phyloP scores from a whole-genome alignment of 2,888 invertebrate genomes.

The Synanthedon andrenaeformis region DNA sequence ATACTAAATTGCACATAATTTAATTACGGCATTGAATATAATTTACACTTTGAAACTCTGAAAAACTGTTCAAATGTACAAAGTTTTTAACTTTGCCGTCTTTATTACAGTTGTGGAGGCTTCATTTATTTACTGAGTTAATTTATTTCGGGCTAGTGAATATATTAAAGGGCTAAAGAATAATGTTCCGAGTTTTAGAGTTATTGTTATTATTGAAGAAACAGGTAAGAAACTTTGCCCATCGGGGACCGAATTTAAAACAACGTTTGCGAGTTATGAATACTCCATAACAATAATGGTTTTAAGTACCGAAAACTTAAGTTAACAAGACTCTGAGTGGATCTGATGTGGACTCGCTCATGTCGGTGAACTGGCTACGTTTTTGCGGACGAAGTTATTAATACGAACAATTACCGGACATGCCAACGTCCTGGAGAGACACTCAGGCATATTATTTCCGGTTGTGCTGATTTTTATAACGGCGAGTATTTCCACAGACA shows the following conservation, averaged over 20 bases:
- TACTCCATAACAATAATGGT: too few species aligned
- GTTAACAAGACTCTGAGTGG: too few species aligned
- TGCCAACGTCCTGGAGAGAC: too few species aligned
- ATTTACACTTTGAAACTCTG: constrained; percentile 21
- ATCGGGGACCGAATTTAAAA: not conserved
- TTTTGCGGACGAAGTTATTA: too few species aligned
- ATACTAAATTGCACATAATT: not conserved
- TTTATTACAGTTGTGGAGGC: constrained; percentile 32
- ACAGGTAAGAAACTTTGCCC: not conserved
- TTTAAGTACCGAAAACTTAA: too few species aligned
- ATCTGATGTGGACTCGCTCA: too few species aligned
- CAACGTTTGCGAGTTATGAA: not conserved
- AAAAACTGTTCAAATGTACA: constrained; percentile 21
- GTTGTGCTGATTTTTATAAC: too few species aligned
- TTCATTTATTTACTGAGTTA: constrained; percentile 38
- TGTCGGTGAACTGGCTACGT: too few species aligned
- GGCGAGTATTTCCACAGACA: too few species aligned
- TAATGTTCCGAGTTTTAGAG: constrained; percentile 28
- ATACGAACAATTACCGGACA: too few species aligned
- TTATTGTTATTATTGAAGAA: not conserved
- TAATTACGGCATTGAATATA: not conserved
- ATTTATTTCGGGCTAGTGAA: constrained; percentile 37
- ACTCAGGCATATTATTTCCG: too few species aligned
- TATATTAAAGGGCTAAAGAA: constrained; percentile 29
- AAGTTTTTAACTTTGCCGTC: constrained; percentile 23